Percentiles rank a stretch among this genome's conserved stretches.
Evolutionary conservation across 2,113 vertebrate genomes (phyloP).

Genomic region (Tyrannus savana): DNA sequence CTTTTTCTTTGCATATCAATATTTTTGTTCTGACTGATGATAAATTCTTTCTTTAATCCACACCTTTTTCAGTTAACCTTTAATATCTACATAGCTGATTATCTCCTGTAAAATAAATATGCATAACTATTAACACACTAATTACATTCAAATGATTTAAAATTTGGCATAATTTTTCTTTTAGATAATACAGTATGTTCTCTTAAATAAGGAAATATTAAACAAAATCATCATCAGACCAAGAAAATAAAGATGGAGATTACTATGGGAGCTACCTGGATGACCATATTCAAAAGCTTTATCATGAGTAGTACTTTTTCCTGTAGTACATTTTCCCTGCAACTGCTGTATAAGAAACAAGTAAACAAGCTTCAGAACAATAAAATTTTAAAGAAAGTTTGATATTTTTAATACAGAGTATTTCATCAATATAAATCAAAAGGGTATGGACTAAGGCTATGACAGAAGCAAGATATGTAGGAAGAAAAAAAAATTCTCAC

Average conservation of each 20-base stretch:
- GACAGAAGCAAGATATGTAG: background rate
- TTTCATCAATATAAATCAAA: background rate
- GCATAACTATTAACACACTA: background rate
- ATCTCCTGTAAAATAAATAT: constrained; percentile 1
- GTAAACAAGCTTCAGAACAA: background rate
- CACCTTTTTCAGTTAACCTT: background rate
- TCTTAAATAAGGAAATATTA: background rate
- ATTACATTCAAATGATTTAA: background rate
- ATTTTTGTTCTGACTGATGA: constrained; percentile 8
- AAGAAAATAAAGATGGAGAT: background rate
- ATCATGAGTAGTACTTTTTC: background rate
- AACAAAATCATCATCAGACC: background rate
- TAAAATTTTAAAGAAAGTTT: background rate
- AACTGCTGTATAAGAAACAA: background rate
- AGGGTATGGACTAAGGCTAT: background rate
- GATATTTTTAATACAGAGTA: background rate
- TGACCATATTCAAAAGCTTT: background rate
- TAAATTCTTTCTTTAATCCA: background rate
- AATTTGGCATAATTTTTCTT: background rate
- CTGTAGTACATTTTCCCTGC: background rate
- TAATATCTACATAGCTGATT: background rate
- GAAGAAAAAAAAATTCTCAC: background rate
- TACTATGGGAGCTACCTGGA: background rate
- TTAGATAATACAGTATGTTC: background rate
- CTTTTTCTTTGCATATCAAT: background rate